Conservation (phyloP, 2,888 invertebrate genomes). For the Schrankia costaestrigalis region DNA sequence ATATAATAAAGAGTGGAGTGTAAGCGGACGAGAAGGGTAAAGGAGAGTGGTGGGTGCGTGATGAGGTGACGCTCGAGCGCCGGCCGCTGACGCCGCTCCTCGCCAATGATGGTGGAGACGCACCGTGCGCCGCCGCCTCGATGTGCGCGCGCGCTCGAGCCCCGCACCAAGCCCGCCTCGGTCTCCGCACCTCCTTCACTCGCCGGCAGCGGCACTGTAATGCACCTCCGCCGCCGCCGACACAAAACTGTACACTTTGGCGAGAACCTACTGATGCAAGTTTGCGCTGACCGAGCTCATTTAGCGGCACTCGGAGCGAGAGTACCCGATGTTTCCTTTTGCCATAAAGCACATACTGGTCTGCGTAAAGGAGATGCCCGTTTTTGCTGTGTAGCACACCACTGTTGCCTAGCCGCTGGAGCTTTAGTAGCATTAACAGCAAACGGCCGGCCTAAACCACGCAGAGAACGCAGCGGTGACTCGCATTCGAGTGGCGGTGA, state of each 20-base stretch:
- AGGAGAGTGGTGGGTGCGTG: slow-evolving; percentile 43
- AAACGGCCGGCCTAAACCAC: slow-evolving; percentile 60
- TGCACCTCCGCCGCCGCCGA: slow-evolving; percentile 85
- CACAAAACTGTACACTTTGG: slow-evolving; percentile 91
- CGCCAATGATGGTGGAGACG: slow-evolving; percentile 80
- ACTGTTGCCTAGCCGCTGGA: slow-evolving; percentile 72
- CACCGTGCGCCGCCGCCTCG: slow-evolving; percentile 73
- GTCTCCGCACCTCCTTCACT: slow-evolving; percentile 80
- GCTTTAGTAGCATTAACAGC: slow-evolving; percentile 63
- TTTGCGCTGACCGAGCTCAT: slow-evolving; percentile 85
- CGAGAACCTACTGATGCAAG: slow-evolving; percentile 87
- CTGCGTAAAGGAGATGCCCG: slow-evolving; percentile 65
- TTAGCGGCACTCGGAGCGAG: slow-evolving; percentile 73
- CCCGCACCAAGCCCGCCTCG: slow-evolving; percentile 73
- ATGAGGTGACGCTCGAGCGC: slow-evolving; percentile 76
- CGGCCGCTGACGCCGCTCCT: slow-evolving; percentile 75
- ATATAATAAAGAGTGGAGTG: slow-evolving; percentile 28
- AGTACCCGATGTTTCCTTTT: slow-evolving; percentile 73
- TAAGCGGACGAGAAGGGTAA: slow-evolving; percentile 35
- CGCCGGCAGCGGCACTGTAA: slow-evolving; percentile 70
- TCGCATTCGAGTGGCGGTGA: slow-evolving; percentile 76
- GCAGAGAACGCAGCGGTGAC: slow-evolving; percentile 67
- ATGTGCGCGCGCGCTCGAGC: slow-evolving; percentile 69
- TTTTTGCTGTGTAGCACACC: slow-evolving; percentile 75
- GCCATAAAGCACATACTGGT: slow-evolving; percentile 72